Percentiles rank a stretch among this genome's conserved stretches.
Conservation (phyloP, 2,113 vertebrate genomes). For the Malurus melanocephalus region DNA sequence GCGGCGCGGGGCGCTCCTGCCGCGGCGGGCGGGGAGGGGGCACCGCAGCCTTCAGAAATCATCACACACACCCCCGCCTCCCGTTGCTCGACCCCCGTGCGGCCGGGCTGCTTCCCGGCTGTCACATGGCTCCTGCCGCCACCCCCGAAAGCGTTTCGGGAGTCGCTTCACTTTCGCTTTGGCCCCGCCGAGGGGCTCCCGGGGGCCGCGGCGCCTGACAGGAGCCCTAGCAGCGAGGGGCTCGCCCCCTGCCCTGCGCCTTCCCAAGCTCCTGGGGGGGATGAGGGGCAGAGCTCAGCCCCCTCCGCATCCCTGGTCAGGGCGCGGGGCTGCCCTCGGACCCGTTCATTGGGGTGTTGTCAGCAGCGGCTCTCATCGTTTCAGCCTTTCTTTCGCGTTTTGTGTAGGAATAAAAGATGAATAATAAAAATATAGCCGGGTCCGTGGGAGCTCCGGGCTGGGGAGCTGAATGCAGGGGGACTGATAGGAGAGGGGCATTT, state of each 20-base stretch:
- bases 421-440: not conserved
- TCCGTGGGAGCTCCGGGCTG: not conserved
- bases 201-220: not conserved
- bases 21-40: not conserved
- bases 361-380: not conserved
- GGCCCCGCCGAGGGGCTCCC: not conserved
- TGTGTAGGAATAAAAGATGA: not conserved
- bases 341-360: not conserved
- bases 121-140: slow-evolving; percentile 20
- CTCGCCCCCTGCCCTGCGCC: not conserved
- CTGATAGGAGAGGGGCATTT: not conserved
- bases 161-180: slow-evolving; percentile 60
- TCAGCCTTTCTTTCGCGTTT: not conserved
- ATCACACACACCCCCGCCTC: not conserved
- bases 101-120: slow-evolving; percentile 13
- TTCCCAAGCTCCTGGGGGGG: too few species aligned
- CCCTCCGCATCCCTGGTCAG: not conserved
- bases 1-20: not conserved
- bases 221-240: not conserved
- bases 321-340: not conserved
- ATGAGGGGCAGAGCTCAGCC: not conserved
- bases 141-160: not conserved
- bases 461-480: not conserved
- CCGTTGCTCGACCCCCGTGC: not conserved
- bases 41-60: not conserved